A percentile compares a stretch with the other conserved stretches of the same genome.
These are phyloP conservation scores for Mormyrops attenuatus DNA, from an alignment of 2,797 vertebrate species.

Conservation along the genomic window DNA sequence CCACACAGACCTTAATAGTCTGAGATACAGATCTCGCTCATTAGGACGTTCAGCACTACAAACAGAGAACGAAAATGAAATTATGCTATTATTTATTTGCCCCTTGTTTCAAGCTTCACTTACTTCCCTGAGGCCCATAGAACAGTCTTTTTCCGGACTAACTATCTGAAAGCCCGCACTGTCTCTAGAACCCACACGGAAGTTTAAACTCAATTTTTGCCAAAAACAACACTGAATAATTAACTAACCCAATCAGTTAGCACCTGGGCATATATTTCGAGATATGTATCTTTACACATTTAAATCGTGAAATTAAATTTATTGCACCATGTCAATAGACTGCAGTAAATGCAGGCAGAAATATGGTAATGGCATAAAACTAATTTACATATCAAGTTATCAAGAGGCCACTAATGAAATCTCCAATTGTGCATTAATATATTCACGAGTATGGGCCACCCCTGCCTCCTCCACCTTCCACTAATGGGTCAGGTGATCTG, in stretches of 20 bases:
- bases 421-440: not conserved
- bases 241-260: not conserved
- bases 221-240: slow-evolving; percentile 10
- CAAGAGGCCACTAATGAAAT: not conserved
- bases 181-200: not conserved
- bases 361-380: not conserved
- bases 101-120: not conserved
- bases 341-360: not conserved
- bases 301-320: not conserved
- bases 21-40: not conserved
- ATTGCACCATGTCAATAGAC: slow-evolving; percentile 4
- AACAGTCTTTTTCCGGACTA: not conserved
- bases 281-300: slow-evolving; percentile 2
- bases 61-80: not conserved
- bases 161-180: not conserved
- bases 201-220: not conserved
- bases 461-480: not conserved
- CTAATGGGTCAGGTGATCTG: not conserved
- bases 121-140: not conserved
- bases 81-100: not conserved
- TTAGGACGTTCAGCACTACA: not conserved
- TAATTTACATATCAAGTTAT: not conserved
- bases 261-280: not conserved
- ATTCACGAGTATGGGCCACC: not conserved
- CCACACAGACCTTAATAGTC: not conserved